Base-by-base conservation (phyloP, 2,888 invertebrate species). In the Pasiphila rectangulata region DNA sequence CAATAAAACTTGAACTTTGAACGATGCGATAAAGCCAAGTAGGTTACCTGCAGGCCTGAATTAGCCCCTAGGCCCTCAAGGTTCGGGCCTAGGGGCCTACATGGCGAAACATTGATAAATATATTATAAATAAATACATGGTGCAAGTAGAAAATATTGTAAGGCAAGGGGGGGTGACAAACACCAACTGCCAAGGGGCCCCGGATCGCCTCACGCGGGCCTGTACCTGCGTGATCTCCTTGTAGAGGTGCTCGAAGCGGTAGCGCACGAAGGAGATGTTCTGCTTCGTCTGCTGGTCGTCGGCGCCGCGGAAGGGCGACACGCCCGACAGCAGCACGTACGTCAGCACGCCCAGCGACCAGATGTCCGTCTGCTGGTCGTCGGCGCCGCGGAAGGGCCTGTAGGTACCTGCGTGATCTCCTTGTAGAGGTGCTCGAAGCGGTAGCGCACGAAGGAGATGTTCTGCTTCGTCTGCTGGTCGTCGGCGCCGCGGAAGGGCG, bases 311-410 rank as follows among this genome's bases (percentile, higher is more conserved):
- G 93, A 97, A 99, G 34, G 99, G 98, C 41, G 98, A 94, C 47
- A 92, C 93, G 9, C 98, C 99, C 2, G 98, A 98, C 57, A 99
- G 83, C 88, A 99, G 90, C 29, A 98, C 90, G 85, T 99, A 99
- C 0, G 96, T 91, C 3, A 99, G 87, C 6, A 96, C 96, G 40
- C 98, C 99, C 38, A 99, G 91, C 12, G 96, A 94, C 99, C 99
- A 99, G 65, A 99, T 93, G 83, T 99, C 99, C 2, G 96, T 95
- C 76, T 96, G 96, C 1, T 95, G 95, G 78, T n/a, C n/a, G n/a
- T n/a, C n/a, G n/a, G n/a, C n/a, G n/a, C n/a, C n/a, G n/a, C n/a
- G n/a, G n/a, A n/a, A n/a, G 10, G 12, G 5, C 25, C 12, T 25
- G 20, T 20, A 20, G 20, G 20, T 20, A 20, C 86, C 81, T 96